phyloP scores from a whole-genome alignment of 2,888 invertebrate species.

The Ormia ochracea region DNA sequence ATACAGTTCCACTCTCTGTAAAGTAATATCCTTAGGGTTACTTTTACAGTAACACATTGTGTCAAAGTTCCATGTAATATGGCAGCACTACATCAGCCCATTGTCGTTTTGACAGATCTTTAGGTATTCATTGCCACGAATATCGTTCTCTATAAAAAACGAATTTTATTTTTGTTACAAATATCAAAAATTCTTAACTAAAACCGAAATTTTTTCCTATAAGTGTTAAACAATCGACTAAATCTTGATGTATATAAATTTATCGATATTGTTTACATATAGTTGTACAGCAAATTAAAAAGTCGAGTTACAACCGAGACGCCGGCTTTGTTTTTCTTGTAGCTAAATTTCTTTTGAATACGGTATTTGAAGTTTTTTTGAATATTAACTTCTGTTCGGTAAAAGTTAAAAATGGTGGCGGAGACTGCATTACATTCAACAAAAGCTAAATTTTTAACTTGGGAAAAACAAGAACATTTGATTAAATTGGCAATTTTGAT shows the following conservation, averaged over 20 bases:
- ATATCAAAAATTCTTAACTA: background rate
- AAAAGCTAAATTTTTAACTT: conserved; percentile 77
- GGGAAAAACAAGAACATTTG: conserved; percentile 89
- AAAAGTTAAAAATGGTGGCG: conserved; percentile 27
- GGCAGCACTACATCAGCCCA: background rate
- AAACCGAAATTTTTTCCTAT: background rate
- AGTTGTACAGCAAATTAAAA: background rate
- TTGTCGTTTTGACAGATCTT: conserved; percentile 40
- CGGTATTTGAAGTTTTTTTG: conserved; percentile 20
- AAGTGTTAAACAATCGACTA: background rate
- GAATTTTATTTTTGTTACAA: background rate
- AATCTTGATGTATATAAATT: background rate
- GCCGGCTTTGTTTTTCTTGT: conserved; percentile 33
- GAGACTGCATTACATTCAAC: conserved; percentile 37
- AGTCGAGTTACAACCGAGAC: conserved; percentile 19
- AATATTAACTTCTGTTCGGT: background rate
- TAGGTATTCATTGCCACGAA: conserved; percentile 48
- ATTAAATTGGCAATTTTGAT: conserved; percentile 90
- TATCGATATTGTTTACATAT: background rate
- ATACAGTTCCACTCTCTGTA: too few species aligned
- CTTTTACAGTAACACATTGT: too few species aligned
- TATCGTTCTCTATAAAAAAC: background rate
- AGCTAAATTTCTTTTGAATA: background rate
- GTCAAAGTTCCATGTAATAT: background rate
- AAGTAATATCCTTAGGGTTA: too few species aligned